Evolutionary conservation across 1,140 invertebrate species (phyloP), one percentile per base, ranked within the genome.

Genomic region (Trichoplusia ni): DNA sequence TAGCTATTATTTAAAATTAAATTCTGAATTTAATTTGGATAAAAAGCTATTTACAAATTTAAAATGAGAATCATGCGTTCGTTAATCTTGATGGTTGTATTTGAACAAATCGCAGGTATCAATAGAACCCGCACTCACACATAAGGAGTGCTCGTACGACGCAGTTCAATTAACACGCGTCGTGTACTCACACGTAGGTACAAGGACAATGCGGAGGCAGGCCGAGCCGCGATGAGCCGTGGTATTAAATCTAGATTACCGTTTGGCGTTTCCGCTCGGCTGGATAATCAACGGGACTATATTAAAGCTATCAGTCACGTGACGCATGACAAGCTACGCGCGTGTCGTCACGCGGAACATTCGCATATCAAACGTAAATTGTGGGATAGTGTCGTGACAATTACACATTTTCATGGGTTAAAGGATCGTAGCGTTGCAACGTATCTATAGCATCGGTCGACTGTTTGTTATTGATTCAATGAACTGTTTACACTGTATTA

Each of bases 171-270:
- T 40, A 44, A 44, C 54, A 58, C 6, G 54, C 25, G 9, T 13
- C 19, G 54, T 33, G 49, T 58, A 58, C n/a, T 27, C n/a, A 58
- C 54, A 66, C 60, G 56, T 42, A 33, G 49, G 66, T 62, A 66
- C 64, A 73, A 76, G 71, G 69, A 66, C 68, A 77, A 69, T 62
- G 69, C 54, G 68, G 71, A 66, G 67, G 47, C 67, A 69, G 73
- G 69, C 62, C 38, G 67, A 64, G 67, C 69, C 44, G 76, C 82
- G 73, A 85, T 85, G 82, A 84, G 75, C 85, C 75, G 70, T 73
- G 81, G 82, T 83, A 88, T 90, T 90, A 90, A 87, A 88, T 87
- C 87, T 86, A 90, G 87, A 85, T 90, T 90, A 88, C 77, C 80
- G 81, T 84, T 82, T 81, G 85, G 78, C 81, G 75, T 86, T 86